phyloP scores from a whole-genome alignment of 2,888 invertebrate genomes.

The Caenorhabditis doughertyi region DNA sequence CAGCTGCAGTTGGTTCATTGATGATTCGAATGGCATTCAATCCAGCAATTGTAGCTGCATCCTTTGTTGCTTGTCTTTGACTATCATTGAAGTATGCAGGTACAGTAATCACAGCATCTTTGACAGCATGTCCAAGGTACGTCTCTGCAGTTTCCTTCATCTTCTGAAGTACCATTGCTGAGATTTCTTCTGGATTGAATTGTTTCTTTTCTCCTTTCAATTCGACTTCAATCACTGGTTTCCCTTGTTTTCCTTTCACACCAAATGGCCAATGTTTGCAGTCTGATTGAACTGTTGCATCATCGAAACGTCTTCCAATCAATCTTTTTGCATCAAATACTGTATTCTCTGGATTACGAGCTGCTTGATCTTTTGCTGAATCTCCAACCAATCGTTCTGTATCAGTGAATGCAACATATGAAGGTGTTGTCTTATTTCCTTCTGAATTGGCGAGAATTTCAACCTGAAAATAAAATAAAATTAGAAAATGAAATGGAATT shows the following conservation, averaged over 20 bases:
- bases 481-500: background rate
- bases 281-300: conserved; percentile 83
- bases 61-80: conserved; percentile 87
- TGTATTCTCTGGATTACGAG: conserved; percentile 84
- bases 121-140: conserved; percentile 76
- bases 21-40: conserved; percentile 84
- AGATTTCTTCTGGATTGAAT: conserved; percentile 75
- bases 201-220: conserved; percentile 6
- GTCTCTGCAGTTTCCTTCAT: conserved; percentile 84
- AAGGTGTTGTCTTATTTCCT: conserved; percentile 88
- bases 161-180: conserved; percentile 80
- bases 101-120: conserved; percentile 91
- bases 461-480: conserved; percentile 75
- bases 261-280: conserved; percentile 82
- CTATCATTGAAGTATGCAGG: conserved; percentile 89
- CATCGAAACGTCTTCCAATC: conserved; percentile 84
- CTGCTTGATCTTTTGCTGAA: conserved; percentile 85
- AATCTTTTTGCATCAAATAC: conserved; percentile 83
- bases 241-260: conserved; percentile 70
- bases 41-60: conserved; percentile 84
- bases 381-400: conserved; percentile 84
- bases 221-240: conserved; percentile 12
- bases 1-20: conserved; percentile 86
- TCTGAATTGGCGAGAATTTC: conserved; percentile 85
- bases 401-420: conserved; percentile 85